Conservation (phyloP, 2,113 vertebrate species). For the Corynorhinus townsendii region DNA sequence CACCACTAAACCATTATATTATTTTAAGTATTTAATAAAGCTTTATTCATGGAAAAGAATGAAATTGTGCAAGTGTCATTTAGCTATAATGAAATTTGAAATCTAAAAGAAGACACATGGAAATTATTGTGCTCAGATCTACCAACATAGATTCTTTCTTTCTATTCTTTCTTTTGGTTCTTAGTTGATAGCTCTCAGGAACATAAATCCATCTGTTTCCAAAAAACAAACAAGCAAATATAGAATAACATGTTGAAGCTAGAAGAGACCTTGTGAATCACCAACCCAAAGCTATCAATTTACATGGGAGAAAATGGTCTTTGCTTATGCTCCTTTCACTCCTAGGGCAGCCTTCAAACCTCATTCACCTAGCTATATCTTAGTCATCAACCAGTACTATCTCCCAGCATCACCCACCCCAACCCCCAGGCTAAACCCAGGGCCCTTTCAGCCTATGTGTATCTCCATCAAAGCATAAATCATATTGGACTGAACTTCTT, state of each 20-base stretch:
- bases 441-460: background rate
- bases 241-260: background rate
- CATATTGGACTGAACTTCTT: background rate
- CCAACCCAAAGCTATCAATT: background rate
- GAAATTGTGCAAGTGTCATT: background rate
- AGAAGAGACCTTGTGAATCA: background rate
- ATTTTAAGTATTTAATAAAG: conserved; percentile 14
- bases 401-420: background rate
- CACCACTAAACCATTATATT: background rate
- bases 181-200: background rate
- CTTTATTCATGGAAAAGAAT: conserved; percentile 27
- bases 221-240: background rate
- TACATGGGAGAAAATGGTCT: background rate
- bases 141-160: background rate
- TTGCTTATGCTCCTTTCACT: background rate
- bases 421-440: background rate
- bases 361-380: background rate
- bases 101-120: background rate
- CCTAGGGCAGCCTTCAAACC: background rate
- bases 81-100: background rate
- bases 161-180: background rate
- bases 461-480: background rate
- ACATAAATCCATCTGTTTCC: background rate
- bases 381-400: background rate
- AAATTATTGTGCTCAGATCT: background rate